phyloP scores from a whole-genome alignment of 2,888 invertebrate genomes.

The Neoscelio sp. region DNA sequence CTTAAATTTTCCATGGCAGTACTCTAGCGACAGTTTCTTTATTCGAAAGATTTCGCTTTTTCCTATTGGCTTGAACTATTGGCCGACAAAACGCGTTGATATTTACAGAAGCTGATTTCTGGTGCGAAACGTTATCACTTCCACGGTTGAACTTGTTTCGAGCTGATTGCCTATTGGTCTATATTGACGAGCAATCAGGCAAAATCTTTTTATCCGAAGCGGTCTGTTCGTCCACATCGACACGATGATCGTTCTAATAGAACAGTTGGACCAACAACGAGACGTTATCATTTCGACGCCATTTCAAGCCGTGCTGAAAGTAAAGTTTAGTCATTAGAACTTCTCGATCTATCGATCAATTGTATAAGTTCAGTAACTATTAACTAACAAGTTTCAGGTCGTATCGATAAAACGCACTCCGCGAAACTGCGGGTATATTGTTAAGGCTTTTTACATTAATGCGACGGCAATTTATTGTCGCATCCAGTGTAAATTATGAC shows the following conservation, averaged over 20 bases:
- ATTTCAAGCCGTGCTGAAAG: slow-evolving; percentile 45
- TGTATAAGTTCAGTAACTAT: slow-evolving; percentile 55
- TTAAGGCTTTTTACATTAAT: slow-evolving; percentile 53
- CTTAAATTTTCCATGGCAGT: too few relatives aligned
- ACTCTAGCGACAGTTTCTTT: too few relatives aligned
- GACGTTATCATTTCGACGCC: slow-evolving; percentile 42
- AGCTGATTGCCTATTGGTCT: slow-evolving; percentile 21
- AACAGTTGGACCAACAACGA: slow-evolving; percentile 43
- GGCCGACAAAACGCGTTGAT: slow-evolving; percentile 4
- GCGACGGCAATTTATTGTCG: slow-evolving; percentile 42
- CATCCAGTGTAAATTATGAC: slow-evolving; percentile 37
- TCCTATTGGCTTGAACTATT: too few relatives aligned
- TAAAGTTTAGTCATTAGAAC: slow-evolving; percentile 59
- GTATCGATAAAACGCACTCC: slow-evolving; percentile 40
- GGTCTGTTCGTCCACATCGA: neutral
- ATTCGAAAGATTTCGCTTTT: too few relatives aligned
- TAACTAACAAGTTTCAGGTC: slow-evolving; percentile 49
- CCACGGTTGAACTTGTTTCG: slow-evolving; percentile 27
- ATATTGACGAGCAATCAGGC: slow-evolving; percentile 25
- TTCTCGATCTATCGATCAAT: slow-evolving; percentile 56
- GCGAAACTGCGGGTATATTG: slow-evolving; percentile 44
- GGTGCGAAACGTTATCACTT: slow-evolving; percentile 17
- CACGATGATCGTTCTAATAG: slow-evolving; percentile 26
- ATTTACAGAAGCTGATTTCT: slow-evolving; percentile 27
- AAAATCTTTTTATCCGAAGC: slow-evolving; percentile 30